Base-by-base conservation (phyloP, 2,113 vertebrate genomes). In the Oplegnathus fasciatus region DNA sequence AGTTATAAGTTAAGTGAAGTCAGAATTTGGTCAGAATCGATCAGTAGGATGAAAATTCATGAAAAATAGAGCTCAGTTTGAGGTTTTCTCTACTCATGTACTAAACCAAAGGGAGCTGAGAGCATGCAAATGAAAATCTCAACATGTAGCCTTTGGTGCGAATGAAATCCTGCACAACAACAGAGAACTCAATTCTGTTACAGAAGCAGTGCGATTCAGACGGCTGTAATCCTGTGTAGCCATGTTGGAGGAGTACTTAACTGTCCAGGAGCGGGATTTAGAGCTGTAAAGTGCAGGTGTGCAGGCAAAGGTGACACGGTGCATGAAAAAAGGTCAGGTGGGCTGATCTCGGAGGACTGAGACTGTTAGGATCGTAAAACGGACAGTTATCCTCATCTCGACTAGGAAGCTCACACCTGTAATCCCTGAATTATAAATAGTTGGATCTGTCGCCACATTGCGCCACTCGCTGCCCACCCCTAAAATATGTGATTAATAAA, bases 381-480 rank as follows among this genome's bases (percentile, higher is more conserved):
- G 22, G 54, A 64, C 13, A 28, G 42, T 74, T 80, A 83, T 87
- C 37, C 72, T 17, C 42, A 66, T 37, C 5, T 1, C 10, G 18
- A 66, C 62, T 20, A 26, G 17, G 54, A 32, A 22, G 71, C 60
- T 91, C 82, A 80, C 81, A 83, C 73, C 80, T 85, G 68, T 90
- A 88, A 88, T 84, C 86, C 61, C 37, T 32, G 34, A 48, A 37
- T 76, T 50, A 73, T 32, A 69, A 67, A 55, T 26, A 30, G 15
- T 26, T n/a, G 50, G 48, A 34, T 64, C 28, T 6, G 62, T 82
- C 2, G n/a, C 9, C 68, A 18, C 34, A 37, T 37, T 6, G 6
- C 7, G 34, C 61, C 20, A 17, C 54, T 44, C 55, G 6, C 57
- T 62, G 10, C 50, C n/a, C 50, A 40, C 3, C 8, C 13, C 18